phyloP scores from a whole-genome alignment of 1,140 invertebrate species.

The Globodera rostochiensis region DNA sequence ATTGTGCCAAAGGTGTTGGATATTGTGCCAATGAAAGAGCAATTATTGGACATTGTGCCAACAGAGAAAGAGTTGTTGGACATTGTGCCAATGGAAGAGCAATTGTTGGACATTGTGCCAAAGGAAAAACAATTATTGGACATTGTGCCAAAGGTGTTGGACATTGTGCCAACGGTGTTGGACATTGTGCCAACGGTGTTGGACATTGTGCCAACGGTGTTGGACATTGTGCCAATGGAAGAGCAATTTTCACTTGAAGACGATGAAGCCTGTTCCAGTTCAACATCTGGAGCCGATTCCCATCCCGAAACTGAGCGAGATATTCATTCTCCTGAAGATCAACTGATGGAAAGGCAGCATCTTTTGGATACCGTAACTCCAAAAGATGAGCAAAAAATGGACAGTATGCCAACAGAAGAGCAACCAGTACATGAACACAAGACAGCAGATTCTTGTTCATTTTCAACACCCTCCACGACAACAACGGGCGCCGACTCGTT shows the following conservation, averaged over 20 bases:
- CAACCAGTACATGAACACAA: neutral
- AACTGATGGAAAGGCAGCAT: neutral
- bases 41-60: neutral
- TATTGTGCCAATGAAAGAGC: neutral
- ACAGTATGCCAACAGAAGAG: neutral
- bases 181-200: neutral
- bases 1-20: neutral
- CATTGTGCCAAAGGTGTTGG: neutral
- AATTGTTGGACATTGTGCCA: neutral
- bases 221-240: neutral
- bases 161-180: neutral
- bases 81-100: neutral
- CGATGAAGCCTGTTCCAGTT: neutral
- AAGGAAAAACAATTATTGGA: too few species aligned
- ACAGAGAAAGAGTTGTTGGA: neutral
- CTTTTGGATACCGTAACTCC: neutral
- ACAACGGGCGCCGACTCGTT: conserved; percentile 22
- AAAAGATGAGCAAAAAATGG: neutral
- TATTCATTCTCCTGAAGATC: neutral
- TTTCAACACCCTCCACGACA: neutral
- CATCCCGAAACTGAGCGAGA: neutral
- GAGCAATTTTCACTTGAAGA: neutral
- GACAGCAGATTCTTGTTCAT: neutral
- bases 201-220: neutral
- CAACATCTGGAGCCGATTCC: conserved; percentile 1